These are phyloP conservation scores for Nesogale talazaci DNA, from an alignment of 2,113 vertebrate species.

Conservation along the genomic window DNA sequence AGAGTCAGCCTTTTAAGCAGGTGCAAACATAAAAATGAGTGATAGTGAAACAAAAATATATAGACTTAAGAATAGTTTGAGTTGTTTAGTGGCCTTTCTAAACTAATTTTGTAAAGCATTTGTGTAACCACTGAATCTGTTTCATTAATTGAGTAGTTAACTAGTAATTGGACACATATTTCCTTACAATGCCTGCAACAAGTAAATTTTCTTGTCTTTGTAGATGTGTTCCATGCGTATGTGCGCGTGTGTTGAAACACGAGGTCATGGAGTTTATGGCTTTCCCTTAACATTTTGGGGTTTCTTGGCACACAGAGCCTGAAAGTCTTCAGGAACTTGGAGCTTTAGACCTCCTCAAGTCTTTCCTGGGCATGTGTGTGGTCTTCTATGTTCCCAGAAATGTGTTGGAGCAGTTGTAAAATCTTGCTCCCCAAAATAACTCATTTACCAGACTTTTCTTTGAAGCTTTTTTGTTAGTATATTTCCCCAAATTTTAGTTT, in stretches of 20 bases:
- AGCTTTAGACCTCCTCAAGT: neutral
- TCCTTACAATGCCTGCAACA: too few relatives aligned
- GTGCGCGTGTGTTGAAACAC: neutral
- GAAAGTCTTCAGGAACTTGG: neutral
- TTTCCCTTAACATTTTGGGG: neutral
- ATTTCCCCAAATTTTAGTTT: neutral
- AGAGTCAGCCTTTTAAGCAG: too few relatives aligned
- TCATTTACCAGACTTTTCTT: neutral
- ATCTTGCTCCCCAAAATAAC: neutral
- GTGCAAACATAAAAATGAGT: too few relatives aligned
- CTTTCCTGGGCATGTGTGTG: neutral
- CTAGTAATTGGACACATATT: too few relatives aligned
- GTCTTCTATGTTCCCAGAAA: neutral
- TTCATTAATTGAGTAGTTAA: too few relatives aligned
- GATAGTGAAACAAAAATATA: too few relatives aligned
- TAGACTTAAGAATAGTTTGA: neutral
- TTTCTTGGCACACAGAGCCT: neutral
- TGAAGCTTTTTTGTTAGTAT: neutral
- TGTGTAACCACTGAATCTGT: too few relatives aligned
- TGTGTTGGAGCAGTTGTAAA: neutral
- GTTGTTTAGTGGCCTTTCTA: neutral
- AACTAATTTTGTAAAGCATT: neutral
- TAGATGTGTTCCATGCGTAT: too few relatives aligned
- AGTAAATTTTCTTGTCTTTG: too few relatives aligned
- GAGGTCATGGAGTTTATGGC: neutral